A percentile compares a stretch with the other conserved stretches of the same genome.
These are phyloP conservation scores for Tigriopus californicus DNA, from an alignment of 2,888 invertebrate species.

Conservation along the genomic window DNA sequence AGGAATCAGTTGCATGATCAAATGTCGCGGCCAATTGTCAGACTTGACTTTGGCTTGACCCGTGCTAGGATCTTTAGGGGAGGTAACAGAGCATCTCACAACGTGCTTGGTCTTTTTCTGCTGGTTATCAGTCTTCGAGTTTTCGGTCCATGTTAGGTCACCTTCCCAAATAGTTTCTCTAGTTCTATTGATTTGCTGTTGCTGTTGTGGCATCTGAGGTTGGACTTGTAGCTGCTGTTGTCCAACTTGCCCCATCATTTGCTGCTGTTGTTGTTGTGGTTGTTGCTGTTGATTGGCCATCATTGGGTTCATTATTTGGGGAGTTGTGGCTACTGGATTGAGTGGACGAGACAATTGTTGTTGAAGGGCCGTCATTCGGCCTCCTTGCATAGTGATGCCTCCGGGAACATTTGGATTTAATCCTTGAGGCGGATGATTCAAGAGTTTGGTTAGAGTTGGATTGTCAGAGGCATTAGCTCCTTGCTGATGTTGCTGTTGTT, in stretches of 20 bases:
- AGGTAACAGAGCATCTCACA: conserved; percentile 4
- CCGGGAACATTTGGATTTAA: background rate
- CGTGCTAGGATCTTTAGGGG: background rate
- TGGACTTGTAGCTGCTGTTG: conserved; percentile 34
- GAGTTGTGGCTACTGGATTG: conserved; percentile 5
- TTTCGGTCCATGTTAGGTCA: conserved; percentile 12
- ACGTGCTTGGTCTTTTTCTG: background rate
- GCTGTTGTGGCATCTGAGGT: conserved; percentile 30
- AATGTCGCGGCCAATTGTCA: conserved; percentile 75
- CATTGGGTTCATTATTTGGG: conserved; percentile 9
- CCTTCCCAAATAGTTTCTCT: conserved; percentile 8
- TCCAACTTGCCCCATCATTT: background rate
- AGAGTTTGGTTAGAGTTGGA: conserved; percentile 3
- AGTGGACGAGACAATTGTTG: conserved; percentile 24
- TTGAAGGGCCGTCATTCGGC: background rate
- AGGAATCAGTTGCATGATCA: conserved; percentile 87
- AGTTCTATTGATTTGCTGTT: conserved; percentile 24
- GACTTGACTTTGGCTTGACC: conserved; percentile 38
- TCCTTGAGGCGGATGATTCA: conserved; percentile 10
- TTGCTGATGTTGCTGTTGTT: conserved; percentile 14
- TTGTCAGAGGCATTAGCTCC: background rate
- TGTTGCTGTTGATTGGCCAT: conserved; percentile 24
- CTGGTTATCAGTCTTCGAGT: background rate
- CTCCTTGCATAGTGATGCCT: too few species aligned
- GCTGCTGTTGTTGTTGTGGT: conserved; percentile 19